Evolutionary conservation across 2,797 vertebrate species (phyloP).

Genomic region (Poliocrania exsul): DNA sequence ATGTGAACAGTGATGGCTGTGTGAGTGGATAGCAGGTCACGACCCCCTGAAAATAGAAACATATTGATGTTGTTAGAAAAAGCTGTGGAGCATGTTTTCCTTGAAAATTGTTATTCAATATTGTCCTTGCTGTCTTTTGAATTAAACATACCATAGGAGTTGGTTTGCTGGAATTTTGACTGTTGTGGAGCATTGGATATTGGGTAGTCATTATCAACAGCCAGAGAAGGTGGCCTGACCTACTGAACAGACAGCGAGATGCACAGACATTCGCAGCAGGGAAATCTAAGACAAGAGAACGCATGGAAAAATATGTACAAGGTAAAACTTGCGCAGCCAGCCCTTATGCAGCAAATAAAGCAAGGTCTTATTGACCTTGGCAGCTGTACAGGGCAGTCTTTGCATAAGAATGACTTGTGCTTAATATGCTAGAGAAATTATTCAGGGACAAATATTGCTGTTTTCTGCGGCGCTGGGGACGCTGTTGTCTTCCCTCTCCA

Average conservation of each 20-base stretch:
- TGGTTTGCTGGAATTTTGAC: conserved; percentile 17
- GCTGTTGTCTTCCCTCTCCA: background rate
- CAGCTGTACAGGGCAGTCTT: conserved; percentile 57
- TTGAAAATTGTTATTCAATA: conserved; percentile 50
- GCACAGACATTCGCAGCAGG: background rate
- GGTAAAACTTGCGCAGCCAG: conserved; percentile 50
- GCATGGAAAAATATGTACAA: conserved; percentile 3
- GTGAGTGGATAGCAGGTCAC: conserved; percentile 31
- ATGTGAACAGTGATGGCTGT: conserved; percentile 34
- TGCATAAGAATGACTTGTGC: conserved; percentile 62
- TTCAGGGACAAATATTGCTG: conserved; percentile 40
- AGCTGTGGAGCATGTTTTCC: conserved; percentile 42
- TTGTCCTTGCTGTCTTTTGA: conserved; percentile 44
- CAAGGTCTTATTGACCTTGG: conserved; percentile 68
- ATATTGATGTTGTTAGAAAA: conserved; percentile 42
- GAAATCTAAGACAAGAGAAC: conserved; percentile 17
- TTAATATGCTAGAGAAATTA: conserved; percentile 61
- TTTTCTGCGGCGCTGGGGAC: background rate
- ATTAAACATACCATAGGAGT: conserved; percentile 21
- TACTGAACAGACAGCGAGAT: conserved; percentile 3
- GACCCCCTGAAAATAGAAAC: conserved; percentile 40
- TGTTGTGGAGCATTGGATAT: conserved; percentile 7
- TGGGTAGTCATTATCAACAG: conserved; percentile 4
- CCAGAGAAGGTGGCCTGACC: background rate
- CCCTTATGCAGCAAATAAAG: conserved; percentile 51